Evolutionary conservation across 2,888 invertebrate species (phyloP).

Genomic region (Cantharis nigra): DNA sequence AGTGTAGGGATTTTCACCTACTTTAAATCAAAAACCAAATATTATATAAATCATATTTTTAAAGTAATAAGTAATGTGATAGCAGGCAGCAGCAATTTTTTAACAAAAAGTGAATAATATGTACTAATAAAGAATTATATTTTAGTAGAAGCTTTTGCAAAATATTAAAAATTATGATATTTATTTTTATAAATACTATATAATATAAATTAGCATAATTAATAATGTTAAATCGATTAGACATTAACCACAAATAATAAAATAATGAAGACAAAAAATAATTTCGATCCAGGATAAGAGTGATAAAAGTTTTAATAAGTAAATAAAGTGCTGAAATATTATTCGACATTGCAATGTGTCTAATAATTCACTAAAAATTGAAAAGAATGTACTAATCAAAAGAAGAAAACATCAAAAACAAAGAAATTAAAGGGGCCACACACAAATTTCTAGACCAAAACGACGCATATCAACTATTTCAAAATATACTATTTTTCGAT

Average conservation of each 20-base stretch:
- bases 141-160: background rate
- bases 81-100: background rate
- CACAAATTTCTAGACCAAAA: conserved; percentile 27
- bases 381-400: conserved; percentile 27
- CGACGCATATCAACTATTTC: conserved; percentile 24
- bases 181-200: background rate
- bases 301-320: background rate
- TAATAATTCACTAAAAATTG: conserved; percentile 36
- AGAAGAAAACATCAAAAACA: conserved; percentile 23
- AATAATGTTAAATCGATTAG: background rate
- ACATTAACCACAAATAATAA: conserved; percentile 22
- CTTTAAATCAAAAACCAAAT: background rate
- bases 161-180: background rate
- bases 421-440: conserved; percentile 41
- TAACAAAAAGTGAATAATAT: background rate
- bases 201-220: background rate
- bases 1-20: no score
- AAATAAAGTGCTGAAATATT: background rate
- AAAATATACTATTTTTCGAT: conserved; percentile 31
- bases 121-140: background rate
- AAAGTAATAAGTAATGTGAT: background rate
- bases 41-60: background rate
- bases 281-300: conserved; percentile 51
- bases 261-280: conserved; percentile 45
- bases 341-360: conserved; percentile 3